These are phyloP conservation scores for Epistrophe grossulariae DNA, from an alignment of 2,888 invertebrate genomes.

Conservation along the genomic window DNA sequence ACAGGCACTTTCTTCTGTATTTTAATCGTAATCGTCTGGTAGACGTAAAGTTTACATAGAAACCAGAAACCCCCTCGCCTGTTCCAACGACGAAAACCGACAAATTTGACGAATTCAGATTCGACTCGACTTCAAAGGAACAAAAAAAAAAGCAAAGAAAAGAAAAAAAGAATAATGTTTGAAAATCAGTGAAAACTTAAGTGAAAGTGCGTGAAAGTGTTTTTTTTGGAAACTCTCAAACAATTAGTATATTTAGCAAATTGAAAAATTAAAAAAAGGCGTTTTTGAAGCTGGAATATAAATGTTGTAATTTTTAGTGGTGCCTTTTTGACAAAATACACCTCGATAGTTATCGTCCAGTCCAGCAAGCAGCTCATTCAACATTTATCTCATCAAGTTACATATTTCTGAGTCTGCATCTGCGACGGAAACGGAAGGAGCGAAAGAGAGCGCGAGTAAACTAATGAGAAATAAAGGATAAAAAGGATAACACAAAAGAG, in stretches of 20 bases:
- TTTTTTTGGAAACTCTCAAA: slow-evolving; percentile 16
- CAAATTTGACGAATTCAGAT: slow-evolving; percentile 32
- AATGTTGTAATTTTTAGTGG: slow-evolving; percentile 44
- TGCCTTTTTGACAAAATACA: slow-evolving; percentile 24
- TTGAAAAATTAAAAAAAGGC: slow-evolving; percentile 12
- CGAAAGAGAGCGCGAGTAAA: slow-evolving; percentile 58
- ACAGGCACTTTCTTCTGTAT: slow-evolving; percentile 55
- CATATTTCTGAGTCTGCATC: slow-evolving; percentile 54
- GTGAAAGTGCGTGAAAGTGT: slow-evolving; percentile 74
- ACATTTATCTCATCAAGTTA: slow-evolving; percentile 57
- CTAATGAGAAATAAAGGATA: slow-evolving; percentile 73
- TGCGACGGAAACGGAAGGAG: slow-evolving; percentile 50
- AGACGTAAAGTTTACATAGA: slow-evolving; percentile 62
- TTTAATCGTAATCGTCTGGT: slow-evolving; percentile 61
- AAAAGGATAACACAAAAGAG: slow-evolving; percentile 68
- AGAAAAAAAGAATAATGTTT: background rate
- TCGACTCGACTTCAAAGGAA: slow-evolving; percentile 36
- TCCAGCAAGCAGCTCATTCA: slow-evolving; percentile 48
- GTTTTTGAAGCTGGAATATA: slow-evolving; percentile 33
- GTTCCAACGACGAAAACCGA: slow-evolving; percentile 36
- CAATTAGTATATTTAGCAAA: slow-evolving; percentile 4
- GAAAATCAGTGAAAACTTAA: slow-evolving; percentile 68
- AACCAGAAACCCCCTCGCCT: slow-evolving; percentile 24
- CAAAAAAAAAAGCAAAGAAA: slow-evolving; percentile 18
- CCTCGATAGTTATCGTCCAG: slow-evolving; percentile 44